Evolutionary conservation across 2,797 vertebrate species (phyloP).

Genomic region (Heteromormyrus szaboi): DNA sequence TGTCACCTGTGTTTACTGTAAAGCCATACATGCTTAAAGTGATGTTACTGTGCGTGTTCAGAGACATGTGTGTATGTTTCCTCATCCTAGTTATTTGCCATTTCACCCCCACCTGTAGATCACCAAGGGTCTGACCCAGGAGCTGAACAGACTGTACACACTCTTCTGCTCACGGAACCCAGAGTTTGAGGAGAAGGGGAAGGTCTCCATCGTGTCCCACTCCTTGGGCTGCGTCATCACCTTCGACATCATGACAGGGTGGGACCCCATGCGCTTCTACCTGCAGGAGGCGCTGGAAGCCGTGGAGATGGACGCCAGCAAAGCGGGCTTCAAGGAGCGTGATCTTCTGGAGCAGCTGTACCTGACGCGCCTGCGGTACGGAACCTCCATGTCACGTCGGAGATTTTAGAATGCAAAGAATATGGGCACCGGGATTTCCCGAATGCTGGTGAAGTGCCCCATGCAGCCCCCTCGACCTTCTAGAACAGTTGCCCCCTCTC

Average conservation of each 20-base stretch:
- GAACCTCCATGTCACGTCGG: background rate
- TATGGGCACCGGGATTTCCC: background rate
- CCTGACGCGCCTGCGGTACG: slow-evolving; percentile 76
- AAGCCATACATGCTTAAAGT: background rate
- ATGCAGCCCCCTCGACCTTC: background rate
- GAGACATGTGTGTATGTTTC: background rate
- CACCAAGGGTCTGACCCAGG: slow-evolving; percentile 89
- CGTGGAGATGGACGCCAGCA: slow-evolving; percentile 72
- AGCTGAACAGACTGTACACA: slow-evolving; percentile 86
- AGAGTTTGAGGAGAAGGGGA: slow-evolving; percentile 83
- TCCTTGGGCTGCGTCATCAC: slow-evolving; percentile 96
- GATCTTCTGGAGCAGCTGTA: slow-evolving; percentile 79
- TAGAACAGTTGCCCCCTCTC: background rate
- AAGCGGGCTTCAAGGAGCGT: slow-evolving; percentile 80
- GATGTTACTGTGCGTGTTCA: background rate
- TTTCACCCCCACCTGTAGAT: slow-evolving; percentile 61
- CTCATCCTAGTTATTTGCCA: background rate
- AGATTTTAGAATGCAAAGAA: background rate
- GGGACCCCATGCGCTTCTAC: slow-evolving; percentile 88
- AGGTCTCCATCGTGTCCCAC: slow-evolving; percentile 94
- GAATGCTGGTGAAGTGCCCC: background rate
- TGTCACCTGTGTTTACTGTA: background rate
- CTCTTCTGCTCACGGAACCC: slow-evolving; percentile 95
- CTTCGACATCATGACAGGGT: slow-evolving; percentile 97
- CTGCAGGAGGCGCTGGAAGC: slow-evolving; percentile 81